phyloP scores from a whole-genome alignment of 2,888 invertebrate genomes.

The Hoplodrina ambigua region DNA sequence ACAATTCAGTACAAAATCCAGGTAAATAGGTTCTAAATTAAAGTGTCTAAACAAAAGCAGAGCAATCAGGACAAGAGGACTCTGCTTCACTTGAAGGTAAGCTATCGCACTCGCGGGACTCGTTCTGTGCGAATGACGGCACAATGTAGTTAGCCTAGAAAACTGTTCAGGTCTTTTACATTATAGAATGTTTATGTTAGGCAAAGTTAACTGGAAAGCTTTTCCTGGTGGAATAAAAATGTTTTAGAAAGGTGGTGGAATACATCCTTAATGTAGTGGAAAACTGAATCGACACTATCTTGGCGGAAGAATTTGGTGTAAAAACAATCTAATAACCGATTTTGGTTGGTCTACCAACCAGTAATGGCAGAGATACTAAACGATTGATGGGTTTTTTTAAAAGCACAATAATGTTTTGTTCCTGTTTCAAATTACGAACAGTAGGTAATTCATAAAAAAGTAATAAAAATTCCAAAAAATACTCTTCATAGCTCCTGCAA shows the following conservation, averaged over 20 bases:
- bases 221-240: background rate
- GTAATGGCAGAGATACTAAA: background rate
- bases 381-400: background rate
- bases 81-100: slow-evolving; percentile 45
- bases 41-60: slow-evolving; percentile 49
- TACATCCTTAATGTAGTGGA: background rate
- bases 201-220: background rate
- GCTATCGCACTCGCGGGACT: slow-evolving; percentile 56
- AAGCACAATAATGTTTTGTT: background rate
- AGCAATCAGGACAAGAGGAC: slow-evolving; percentile 43
- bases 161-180: slow-evolving; percentile 8
- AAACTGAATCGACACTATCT: background rate
- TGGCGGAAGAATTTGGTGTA: too few relatives aligned
- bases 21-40: slow-evolving; percentile 45
- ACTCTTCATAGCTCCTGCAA: slow-evolving; percentile 13
- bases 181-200: slow-evolving; percentile 12
- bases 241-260: background rate
- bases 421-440: background rate
- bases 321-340: background rate
- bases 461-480: slow-evolving; percentile 28
- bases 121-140: slow-evolving; percentile 47
- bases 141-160: slow-evolving; percentile 34
- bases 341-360: background rate
- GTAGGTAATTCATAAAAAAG: slow-evolving; percentile 4
- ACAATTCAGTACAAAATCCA: slow-evolving; percentile 6